A percentile compares a stretch with the other conserved stretches of the same genome.
Evolutionary conservation across 2,888 invertebrate genomes (phyloP).

Genomic region (Miltochrista miniata): DNA sequence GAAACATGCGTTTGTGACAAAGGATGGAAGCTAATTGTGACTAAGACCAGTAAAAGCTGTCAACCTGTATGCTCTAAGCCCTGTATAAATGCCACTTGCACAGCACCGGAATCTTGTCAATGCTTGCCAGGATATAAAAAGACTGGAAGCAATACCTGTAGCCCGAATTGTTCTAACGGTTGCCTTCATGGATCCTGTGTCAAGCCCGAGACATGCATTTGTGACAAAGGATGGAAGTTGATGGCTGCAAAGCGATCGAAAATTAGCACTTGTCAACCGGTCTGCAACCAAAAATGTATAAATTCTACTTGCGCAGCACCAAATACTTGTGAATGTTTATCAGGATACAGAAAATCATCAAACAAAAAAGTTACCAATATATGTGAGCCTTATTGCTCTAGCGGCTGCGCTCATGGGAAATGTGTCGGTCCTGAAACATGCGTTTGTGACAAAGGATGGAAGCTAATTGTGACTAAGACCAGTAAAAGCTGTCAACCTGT

Average conservation of each 20-base stretch:
- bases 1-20: conserved; percentile 8
- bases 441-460: conserved; percentile 2
- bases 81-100: conserved; percentile 11
- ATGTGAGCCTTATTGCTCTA: conserved; percentile 6
- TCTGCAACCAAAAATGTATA: conserved; percentile 4
- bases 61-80: conserved; percentile 11
- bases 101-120: conserved; percentile 9
- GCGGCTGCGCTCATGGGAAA: conserved; percentile 2
- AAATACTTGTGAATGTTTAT: conserved; percentile 14
- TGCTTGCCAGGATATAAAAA: conserved; percentile 7
- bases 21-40: neutral
- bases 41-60: conserved; percentile 2
- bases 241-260: neutral
- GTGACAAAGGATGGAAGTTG: conserved; percentile 10
- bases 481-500: conserved; percentile 10
- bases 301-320: conserved; percentile 8
- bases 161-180: conserved; percentile 9
- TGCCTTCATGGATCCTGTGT: conserved; percentile 9
- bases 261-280: conserved; percentile 1
- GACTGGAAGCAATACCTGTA: neutral
- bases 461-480: too few species aligned
- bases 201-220: conserved; percentile 8
- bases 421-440: conserved; percentile 5
- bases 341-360: neutral
- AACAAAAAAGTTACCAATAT: neutral